These are phyloP conservation scores for Drosophila trapezifrons DNA, from an alignment of 1,140 invertebrate genomes.

Conservation along the genomic window DNA sequence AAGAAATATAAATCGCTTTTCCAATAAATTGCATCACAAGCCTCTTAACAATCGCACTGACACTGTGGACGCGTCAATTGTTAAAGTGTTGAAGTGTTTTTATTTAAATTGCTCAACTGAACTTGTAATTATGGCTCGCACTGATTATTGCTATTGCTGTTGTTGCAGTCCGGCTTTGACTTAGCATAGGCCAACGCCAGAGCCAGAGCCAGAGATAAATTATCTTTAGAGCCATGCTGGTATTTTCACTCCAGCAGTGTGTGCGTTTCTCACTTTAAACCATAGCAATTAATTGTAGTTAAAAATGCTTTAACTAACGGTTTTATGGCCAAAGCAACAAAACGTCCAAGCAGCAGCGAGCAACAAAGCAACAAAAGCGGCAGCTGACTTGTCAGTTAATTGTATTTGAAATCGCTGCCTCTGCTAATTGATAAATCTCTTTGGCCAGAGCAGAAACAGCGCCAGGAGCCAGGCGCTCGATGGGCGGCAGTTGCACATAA, in stretches of 20 bases:
- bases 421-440: constrained; percentile 75
- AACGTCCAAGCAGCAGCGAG: not conserved
- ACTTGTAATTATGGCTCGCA: constrained; percentile 75
- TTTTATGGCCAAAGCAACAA: constrained; percentile 61
- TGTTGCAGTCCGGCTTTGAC: constrained; percentile 2
- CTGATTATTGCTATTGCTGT: constrained; percentile 40
- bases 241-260: constrained; percentile 30
- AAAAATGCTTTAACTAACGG: constrained; percentile 75
- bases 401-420: constrained; percentile 74
- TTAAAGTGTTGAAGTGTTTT: constrained; percentile 81
- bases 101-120: constrained; percentile 80
- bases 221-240: constrained; percentile 56
- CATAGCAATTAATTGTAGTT: constrained; percentile 74
- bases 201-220: constrained; percentile 34
- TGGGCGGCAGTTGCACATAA: constrained; percentile 64
- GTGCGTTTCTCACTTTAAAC: constrained; percentile 50
- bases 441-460: constrained; percentile 13
- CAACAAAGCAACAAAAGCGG: constrained; percentile 36
- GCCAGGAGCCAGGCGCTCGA: constrained; percentile 20
- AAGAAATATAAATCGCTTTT: constrained; percentile 57
- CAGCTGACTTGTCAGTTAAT: constrained; percentile 67
- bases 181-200: constrained; percentile 19
- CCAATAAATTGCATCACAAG: constrained; percentile 76
- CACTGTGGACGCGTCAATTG: constrained; percentile 65
- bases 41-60: constrained; percentile 43